Percentiles rank a stretch among this genome's conserved stretches.
phyloP scores from a whole-genome alignment of 2,888 invertebrate species.

The Clanis bilineata region DNA sequence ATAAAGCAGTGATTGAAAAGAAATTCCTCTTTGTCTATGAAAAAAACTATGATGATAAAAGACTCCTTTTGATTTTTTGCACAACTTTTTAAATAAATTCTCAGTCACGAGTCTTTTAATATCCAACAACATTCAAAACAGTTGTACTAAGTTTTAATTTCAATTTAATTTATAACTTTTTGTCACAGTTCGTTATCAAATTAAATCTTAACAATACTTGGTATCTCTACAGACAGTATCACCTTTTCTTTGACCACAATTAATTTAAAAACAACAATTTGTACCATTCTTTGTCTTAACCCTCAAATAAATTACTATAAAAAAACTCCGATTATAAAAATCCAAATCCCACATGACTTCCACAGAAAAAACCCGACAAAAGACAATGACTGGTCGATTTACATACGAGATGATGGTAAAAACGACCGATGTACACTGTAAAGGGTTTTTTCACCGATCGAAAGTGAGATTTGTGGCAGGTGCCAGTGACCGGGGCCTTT shows the following conservation, averaged over 20 bases:
- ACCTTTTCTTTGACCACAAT: neutral
- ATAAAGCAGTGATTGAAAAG: constrained; percentile 2
- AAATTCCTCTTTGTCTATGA: neutral
- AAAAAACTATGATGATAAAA: neutral
- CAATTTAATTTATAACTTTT: too few species aligned
- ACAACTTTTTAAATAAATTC: neutral
- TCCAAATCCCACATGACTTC: constrained; percentile 60
- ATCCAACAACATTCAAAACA: too few species aligned
- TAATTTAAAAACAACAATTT: neutral
- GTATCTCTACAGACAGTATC: too few species aligned
- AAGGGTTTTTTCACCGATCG: constrained; percentile 46
- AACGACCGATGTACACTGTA: constrained; percentile 19
- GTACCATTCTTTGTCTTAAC: constrained; percentile 31
- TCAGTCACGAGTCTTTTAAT: neutral
- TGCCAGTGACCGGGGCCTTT: constrained; percentile 61
- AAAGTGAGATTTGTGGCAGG: constrained; percentile 76
- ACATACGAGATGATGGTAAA: constrained; percentile 62
- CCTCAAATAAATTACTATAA: constrained; percentile 31
- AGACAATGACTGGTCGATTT: constrained; percentile 76
- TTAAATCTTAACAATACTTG: too few species aligned
- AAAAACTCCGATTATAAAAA: constrained; percentile 45
- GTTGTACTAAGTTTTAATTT: too few species aligned
- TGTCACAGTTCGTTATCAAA: too few species aligned
- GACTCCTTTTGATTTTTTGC: neutral
- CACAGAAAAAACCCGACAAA: constrained; percentile 53